These are phyloP conservation scores for Hippopotamyrus pictus DNA, from an alignment of 2,797 vertebrate species.

Conservation along the genomic window DNA sequence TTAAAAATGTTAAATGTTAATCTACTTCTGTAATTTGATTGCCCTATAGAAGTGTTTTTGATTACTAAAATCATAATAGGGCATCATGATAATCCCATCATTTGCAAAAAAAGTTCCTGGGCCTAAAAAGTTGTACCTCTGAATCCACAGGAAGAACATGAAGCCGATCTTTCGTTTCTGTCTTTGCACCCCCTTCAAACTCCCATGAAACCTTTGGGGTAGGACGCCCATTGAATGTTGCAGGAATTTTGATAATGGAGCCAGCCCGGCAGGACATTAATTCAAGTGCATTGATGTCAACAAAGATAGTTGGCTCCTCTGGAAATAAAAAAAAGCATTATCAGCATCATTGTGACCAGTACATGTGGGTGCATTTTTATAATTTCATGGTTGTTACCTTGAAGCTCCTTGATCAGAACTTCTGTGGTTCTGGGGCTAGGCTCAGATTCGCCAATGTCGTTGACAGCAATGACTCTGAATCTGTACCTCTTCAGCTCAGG, in stretches of 20 bases:
- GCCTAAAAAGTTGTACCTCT: constrained; percentile 63
- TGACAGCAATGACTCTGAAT: constrained; percentile 94
- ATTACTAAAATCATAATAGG: neutral
- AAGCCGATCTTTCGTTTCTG: constrained; percentile 79
- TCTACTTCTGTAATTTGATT: neutral
- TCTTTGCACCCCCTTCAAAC: constrained; percentile 87
- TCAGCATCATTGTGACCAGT: neutral
- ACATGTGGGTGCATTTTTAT: neutral
- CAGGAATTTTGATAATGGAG: constrained; percentile 82
- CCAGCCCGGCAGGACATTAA: constrained; percentile 77
- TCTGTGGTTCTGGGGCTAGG: constrained; percentile 85
- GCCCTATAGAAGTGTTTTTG: neutral
- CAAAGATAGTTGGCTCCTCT: constrained; percentile 78
- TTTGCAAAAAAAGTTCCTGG: neutral
- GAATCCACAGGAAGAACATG: constrained; percentile 87
- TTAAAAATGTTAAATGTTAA: neutral
- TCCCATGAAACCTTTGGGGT: constrained; percentile 91
- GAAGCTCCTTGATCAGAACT: constrained; percentile 79
- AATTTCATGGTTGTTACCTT: constrained; percentile 62
- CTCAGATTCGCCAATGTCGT: constrained; percentile 90
- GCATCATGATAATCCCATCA: neutral
- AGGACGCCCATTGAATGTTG: constrained; percentile 81
- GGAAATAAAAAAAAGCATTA: constrained; percentile 28
- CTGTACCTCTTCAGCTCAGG: constrained; percentile 83
- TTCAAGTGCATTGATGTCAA: constrained; percentile 79